Evolutionary conservation across 2,113 vertebrate species (phyloP).

Genomic region (Vombatus ursinus): DNA sequence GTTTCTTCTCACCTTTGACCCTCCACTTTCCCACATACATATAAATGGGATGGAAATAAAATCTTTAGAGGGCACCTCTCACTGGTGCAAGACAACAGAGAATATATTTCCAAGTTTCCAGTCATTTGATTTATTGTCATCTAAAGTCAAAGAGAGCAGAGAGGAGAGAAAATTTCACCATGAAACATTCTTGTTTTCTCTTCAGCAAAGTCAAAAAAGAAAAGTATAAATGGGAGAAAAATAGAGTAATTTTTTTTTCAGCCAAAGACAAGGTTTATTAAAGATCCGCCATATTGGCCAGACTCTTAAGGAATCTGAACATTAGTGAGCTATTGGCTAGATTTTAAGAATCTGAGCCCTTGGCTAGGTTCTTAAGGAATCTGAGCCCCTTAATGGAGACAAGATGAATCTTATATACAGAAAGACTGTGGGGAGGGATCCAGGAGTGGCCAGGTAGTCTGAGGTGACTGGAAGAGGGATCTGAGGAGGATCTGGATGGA

Average conservation of each 20-base stretch:
- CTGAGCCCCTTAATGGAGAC: too few relatives aligned
- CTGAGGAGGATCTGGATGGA: too few relatives aligned
- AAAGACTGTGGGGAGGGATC: too few relatives aligned
- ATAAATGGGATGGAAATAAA: conserved; percentile 48
- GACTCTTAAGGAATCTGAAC: too few relatives aligned
- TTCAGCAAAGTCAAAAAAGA: conserved; percentile 25
- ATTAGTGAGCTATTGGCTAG: too few relatives aligned
- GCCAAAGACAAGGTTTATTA: too few relatives aligned
- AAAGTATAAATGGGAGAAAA: not conserved
- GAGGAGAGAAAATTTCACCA: conserved; percentile 21
- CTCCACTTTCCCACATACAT: conserved; percentile 28
- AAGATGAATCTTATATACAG: too few relatives aligned
- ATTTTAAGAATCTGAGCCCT: too few relatives aligned
- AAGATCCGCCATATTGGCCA: too few relatives aligned
- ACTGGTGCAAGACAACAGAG: conserved; percentile 9
- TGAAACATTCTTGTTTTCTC: conserved; percentile 38
- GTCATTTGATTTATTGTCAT: conserved; percentile 60
- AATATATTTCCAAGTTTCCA: conserved; percentile 48
- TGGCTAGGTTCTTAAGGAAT: too few relatives aligned
- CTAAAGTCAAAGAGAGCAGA: conserved; percentile 45
- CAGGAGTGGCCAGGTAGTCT: too few relatives aligned
- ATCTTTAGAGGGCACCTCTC: conserved; percentile 24
- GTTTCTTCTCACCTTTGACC: not conserved
- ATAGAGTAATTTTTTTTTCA: not conserved
- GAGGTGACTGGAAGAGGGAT: too few relatives aligned